phyloP scores from a whole-genome alignment of 2,888 invertebrate species.

The Sthenelais limicola region DNA sequence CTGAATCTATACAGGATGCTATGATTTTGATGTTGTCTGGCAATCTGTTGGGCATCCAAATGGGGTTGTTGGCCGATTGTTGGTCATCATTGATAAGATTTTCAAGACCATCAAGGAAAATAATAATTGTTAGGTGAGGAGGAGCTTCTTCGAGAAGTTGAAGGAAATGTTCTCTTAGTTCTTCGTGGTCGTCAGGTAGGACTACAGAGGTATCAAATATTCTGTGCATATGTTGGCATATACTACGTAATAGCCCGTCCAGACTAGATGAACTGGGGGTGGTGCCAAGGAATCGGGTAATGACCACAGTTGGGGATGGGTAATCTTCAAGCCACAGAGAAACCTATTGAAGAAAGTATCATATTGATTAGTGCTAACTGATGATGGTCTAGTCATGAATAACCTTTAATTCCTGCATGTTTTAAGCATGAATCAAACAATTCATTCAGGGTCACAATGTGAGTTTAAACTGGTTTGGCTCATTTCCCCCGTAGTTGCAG shows the following conservation, averaged over 20 bases:
- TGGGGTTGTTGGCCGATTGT: background rate
- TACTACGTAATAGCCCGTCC: constrained; percentile 4
- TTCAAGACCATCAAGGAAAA: constrained; percentile 13
- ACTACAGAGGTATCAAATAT: background rate
- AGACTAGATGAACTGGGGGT: constrained; percentile 14
- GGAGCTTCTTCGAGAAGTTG: constrained; percentile 25
- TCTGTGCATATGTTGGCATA: constrained; percentile 4
- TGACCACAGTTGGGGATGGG: constrained; percentile 22
- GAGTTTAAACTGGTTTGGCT: too few species aligned
- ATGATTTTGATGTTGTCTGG: constrained; percentile 31
- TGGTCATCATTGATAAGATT: background rate
- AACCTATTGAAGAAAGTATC: background rate
- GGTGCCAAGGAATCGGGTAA: constrained; percentile 25
- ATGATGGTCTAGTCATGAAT: too few species aligned
- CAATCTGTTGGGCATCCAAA: constrained; percentile 23
- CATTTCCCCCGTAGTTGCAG: too few species aligned
- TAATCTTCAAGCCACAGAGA: constrained; percentile 19
- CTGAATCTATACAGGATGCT: background rate
- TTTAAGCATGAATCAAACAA: too few species aligned
- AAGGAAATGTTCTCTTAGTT: constrained; percentile 14
- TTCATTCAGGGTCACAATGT: too few species aligned
- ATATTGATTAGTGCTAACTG: too few species aligned
- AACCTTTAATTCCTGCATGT: too few species aligned
- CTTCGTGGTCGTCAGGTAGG: background rate
- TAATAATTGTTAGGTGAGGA: constrained; percentile 26